Percentiles rank a stretch among this genome's conserved stretches.
These are phyloP conservation scores for Pyralis farinalis DNA, from an alignment of 2,888 invertebrate genomes.

Conservation along the genomic window DNA sequence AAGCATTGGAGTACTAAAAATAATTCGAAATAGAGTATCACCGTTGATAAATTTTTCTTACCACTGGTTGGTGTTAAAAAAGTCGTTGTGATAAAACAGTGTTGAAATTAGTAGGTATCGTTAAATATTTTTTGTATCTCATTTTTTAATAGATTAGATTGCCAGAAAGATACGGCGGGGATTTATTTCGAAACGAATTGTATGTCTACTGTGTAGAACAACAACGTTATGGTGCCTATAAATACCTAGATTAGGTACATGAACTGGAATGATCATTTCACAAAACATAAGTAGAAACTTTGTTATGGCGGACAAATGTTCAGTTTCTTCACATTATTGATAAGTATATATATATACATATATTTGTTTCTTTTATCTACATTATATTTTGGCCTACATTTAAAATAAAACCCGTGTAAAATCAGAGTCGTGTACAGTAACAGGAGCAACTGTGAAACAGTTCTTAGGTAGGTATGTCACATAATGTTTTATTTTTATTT, in stretches of 20 bases:
- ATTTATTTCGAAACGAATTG: constrained; percentile 77
- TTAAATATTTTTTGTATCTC: constrained; percentile 24
- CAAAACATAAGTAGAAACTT: not conserved
- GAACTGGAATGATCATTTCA: constrained; percentile 15
- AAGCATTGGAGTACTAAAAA: constrained; percentile 50
- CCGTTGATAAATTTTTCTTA: constrained; percentile 41
- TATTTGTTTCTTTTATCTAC: constrained; percentile 32
- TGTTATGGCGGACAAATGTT: no score
- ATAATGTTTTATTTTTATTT: constrained; percentile 66
- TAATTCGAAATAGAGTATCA: constrained; percentile 67
- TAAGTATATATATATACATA: constrained; percentile 29
- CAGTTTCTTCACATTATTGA: constrained; percentile 20
- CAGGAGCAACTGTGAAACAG: constrained; percentile 63
- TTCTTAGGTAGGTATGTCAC: constrained; percentile 67
- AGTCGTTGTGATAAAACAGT: constrained; percentile 30
- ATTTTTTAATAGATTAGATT: constrained; percentile 26
- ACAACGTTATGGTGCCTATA: constrained; percentile 60
- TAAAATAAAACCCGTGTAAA: constrained; percentile 47
- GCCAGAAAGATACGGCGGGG: constrained; percentile 50
- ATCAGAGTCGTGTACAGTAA: constrained; percentile 48
- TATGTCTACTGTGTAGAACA: constrained; percentile 80
- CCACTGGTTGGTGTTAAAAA: constrained; percentile 29
- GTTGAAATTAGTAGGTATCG: constrained; percentile 20
- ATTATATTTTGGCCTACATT: constrained; percentile 44
- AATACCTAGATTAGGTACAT: constrained; percentile 38